A percentile compares a stretch with the other conserved stretches of the same genome.
These are phyloP conservation scores for Cyaniris semiargus DNA, from an alignment of 2,888 invertebrate genomes.

Conservation along the genomic window DNA sequence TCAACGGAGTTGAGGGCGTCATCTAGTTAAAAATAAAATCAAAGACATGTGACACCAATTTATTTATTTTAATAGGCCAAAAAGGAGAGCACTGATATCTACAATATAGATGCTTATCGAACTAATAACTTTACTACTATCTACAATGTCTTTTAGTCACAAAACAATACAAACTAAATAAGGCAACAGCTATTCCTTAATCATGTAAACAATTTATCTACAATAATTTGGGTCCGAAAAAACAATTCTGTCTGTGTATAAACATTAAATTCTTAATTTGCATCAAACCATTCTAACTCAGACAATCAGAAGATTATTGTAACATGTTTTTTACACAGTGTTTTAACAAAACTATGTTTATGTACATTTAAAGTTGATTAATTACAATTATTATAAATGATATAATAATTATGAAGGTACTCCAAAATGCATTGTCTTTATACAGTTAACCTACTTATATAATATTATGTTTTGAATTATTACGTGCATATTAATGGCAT, in stretches of 20 bases:
- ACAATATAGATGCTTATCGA: slow-evolving; percentile 76
- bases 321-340: slow-evolving; percentile 23
- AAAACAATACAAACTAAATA: slow-evolving; percentile 80
- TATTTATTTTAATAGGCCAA: slow-evolving; percentile 78
- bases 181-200: slow-evolving; percentile 79
- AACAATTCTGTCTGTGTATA: not conserved
- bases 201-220: slow-evolving; percentile 63
- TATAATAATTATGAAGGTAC: not conserved
- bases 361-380: slow-evolving; percentile 23
- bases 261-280: not conserved
- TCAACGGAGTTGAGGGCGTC: no score
- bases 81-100: slow-evolving; percentile 78
- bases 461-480: slow-evolving; percentile 19
- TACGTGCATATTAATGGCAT: not conserved
- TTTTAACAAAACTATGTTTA: slow-evolving; percentile 27
- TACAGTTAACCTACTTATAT: slow-evolving; percentile 18
- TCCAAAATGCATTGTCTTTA: slow-evolving; percentile 24
- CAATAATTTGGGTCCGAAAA: slow-evolving; percentile 34
- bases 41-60: slow-evolving; percentile 75
- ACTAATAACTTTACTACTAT: slow-evolving; percentile 65
- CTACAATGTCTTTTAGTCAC: slow-evolving; percentile 77
- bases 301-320: slow-evolving; percentile 1
- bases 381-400: slow-evolving; percentile 28
- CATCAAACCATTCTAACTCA: not conserved
- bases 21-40: slow-evolving; percentile 46